Evolutionary conservation across 2,113 vertebrate species (phyloP).

Genomic region (Genyomyrus donnyi): DNA sequence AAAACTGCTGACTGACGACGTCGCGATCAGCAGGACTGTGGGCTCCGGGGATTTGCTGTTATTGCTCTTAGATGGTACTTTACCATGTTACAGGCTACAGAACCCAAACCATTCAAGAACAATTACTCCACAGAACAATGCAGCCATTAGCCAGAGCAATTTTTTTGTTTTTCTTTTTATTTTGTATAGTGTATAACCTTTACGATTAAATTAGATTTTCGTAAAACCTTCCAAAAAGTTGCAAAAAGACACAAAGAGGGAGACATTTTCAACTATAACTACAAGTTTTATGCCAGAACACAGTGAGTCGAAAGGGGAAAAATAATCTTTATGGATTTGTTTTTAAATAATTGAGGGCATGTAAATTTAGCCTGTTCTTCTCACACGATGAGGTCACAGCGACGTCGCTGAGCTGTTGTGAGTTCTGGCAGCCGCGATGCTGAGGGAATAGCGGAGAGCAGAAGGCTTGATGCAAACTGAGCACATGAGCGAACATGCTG

Average conservation of each 20-base stretch:
- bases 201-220: constrained; percentile 9
- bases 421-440: not conserved
- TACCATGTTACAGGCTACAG: not conserved
- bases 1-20: not conserved
- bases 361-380: not conserved
- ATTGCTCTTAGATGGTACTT: not conserved
- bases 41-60: not conserved
- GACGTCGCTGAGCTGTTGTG: not conserved
- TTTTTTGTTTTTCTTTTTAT: not conserved
- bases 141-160: not conserved
- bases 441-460: not conserved
- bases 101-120: not conserved
- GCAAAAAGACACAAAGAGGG: not conserved
- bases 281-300: not conserved
- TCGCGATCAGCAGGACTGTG: not conserved
- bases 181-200: not conserved
- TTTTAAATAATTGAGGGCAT: not conserved
- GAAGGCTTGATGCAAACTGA: not conserved
- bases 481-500: not conserved
- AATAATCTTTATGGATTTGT: not conserved
- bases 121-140: not conserved
- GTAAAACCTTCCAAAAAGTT: not conserved
- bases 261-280: not conserved
- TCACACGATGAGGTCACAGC: not conserved
- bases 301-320: not conserved